Conservation (phyloP, 2,113 vertebrate genomes). For the Ranitomeya variabilis region DNA sequence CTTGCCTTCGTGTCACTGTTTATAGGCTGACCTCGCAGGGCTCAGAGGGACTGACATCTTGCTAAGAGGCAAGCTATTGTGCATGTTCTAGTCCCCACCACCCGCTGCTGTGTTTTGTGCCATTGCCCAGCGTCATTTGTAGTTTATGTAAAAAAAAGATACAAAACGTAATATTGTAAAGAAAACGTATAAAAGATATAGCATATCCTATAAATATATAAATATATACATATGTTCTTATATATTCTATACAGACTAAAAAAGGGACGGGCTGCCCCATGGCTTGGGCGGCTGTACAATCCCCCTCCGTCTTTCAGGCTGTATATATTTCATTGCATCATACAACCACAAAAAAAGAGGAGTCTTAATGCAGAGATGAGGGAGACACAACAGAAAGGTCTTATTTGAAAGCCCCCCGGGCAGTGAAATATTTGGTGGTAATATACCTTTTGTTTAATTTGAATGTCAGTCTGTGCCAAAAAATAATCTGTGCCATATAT, state of each 20-base stretch:
- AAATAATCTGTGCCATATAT: neutral
- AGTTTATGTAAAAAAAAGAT: conserved; percentile 74
- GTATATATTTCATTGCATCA: conserved; percentile 42
- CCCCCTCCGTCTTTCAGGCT: conserved; percentile 36
- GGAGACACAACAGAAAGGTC: neutral
- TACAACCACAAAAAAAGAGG: neutral
- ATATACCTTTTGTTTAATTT: neutral
- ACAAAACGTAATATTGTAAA: conserved; percentile 73
- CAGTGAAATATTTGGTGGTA: neutral
- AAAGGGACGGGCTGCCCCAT: conserved; percentile 61
- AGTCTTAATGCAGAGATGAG: neutral
- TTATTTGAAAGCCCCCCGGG: neutral
- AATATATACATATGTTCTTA: conserved; percentile 78
- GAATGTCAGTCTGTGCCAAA: conserved; percentile 26
- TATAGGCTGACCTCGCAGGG: neutral
- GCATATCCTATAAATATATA: conserved; percentile 76
- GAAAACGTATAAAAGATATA: conserved; percentile 76
- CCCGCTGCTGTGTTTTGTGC: conserved; percentile 64
- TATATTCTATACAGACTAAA: conserved; percentile 75
- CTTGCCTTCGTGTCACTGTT: conserved; percentile 53
- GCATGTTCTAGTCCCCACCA: conserved; percentile 51
- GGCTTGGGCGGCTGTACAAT: conserved; percentile 34
- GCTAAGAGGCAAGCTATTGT: neutral
- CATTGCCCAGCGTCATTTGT: conserved; percentile 71
- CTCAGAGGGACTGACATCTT: neutral